phyloP scores from a whole-genome alignment of 2,797 vertebrate genomes.

The Coccyzus lansbergi region DNA sequence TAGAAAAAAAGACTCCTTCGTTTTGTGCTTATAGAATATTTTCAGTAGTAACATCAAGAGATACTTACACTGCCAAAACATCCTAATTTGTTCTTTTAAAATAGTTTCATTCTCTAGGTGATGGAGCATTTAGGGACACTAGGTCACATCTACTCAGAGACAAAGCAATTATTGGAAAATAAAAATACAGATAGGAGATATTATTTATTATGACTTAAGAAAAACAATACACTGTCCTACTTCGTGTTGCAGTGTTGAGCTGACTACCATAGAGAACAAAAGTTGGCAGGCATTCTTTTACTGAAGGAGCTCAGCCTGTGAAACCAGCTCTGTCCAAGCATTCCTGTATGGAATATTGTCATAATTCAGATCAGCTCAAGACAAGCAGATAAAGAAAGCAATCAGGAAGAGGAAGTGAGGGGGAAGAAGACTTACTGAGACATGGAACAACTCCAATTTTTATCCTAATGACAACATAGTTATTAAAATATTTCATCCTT shows the following conservation, averaged over 20 bases:
- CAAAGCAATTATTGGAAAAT: not conserved
- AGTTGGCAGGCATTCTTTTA: not conserved
- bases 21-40: not conserved
- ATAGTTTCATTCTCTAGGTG: not conserved
- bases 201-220: not conserved
- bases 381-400: not conserved
- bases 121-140: not conserved
- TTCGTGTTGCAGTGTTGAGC: not conserved
- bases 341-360: not conserved
- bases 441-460: not conserved
- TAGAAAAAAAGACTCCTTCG: not conserved
- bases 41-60: not conserved
- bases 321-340: not conserved
- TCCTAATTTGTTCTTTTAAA: not conserved
- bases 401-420: not conserved
- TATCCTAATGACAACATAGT: not conserved
- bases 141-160: not conserved
- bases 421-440: not conserved
- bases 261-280: not conserved
- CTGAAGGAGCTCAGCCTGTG: not conserved
- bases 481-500: not conserved
- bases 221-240: not conserved
- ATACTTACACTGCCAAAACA: not conserved
- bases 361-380: not conserved
- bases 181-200: not conserved